phyloP scores from a whole-genome alignment of 2,797 vertebrate genomes.

The Choloepus didactylus region DNA sequence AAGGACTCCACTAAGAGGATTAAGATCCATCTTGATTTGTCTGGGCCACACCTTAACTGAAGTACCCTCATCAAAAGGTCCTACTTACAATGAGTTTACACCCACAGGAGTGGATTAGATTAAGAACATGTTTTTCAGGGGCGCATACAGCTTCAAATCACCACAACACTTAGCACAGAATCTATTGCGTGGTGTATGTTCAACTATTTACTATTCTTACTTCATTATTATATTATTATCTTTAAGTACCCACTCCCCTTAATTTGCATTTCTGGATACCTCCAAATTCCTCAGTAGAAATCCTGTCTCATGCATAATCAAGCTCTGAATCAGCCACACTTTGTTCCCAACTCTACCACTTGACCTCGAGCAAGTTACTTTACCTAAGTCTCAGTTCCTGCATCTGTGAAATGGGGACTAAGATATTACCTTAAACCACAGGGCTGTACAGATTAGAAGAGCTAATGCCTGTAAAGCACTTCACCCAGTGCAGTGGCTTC shows the following conservation, averaged over 20 bases:
- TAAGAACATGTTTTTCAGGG: too few species aligned
- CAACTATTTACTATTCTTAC: constrained; percentile 1
- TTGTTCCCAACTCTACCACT: neutral
- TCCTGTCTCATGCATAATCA: neutral
- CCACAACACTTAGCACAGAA: neutral
- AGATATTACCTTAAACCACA: neutral
- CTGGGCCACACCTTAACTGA: too few species aligned
- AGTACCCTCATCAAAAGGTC: too few species aligned
- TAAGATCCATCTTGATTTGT: too few species aligned
- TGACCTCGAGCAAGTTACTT: neutral
- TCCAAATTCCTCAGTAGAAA: neutral
- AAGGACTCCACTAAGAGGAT: too few species aligned
- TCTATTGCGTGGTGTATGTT: neutral
- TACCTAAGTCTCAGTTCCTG: neutral
- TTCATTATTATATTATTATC: neutral
- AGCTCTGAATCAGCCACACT: neutral
- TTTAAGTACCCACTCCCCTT: neutral
- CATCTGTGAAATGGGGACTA: neutral
- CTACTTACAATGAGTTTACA: too few species aligned
- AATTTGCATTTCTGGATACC: neutral
- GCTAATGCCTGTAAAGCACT: neutral
- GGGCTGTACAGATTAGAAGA: neutral
- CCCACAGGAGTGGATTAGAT: too few species aligned
- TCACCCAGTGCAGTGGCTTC: neutral
- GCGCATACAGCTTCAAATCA: too few species aligned